Evolutionary conservation across 2,888 invertebrate genomes (phyloP).

Genomic region (Pristionchus maxplancki): DNA sequence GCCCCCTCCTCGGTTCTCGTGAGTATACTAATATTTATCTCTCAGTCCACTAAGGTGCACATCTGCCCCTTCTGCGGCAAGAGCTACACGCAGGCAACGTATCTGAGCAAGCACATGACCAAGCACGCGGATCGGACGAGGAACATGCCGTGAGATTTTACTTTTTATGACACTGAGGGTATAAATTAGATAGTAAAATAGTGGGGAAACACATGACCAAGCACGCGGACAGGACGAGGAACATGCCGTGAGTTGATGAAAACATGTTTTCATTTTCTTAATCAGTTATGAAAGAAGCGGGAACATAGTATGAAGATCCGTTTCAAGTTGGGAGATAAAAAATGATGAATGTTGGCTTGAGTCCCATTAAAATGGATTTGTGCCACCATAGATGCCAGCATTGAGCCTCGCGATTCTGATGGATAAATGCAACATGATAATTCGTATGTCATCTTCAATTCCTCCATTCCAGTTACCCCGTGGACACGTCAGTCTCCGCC

Average conservation of each 20-base stretch:
- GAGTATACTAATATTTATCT: slow-evolving; percentile 19
- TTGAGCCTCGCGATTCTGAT: too few species aligned
- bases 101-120: slow-evolving; percentile 99
- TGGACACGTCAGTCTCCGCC: neutral
- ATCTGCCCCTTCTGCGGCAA: slow-evolving; percentile 99
- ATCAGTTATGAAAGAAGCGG: too few species aligned
- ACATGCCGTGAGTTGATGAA: slow-evolving; percentile 43
- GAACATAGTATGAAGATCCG: too few species aligned
- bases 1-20: neutral
- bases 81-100: slow-evolving; percentile 99
- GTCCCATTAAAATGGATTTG: too few species aligned
- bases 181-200: neutral
- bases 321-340: too few species aligned
- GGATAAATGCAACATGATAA: too few species aligned
- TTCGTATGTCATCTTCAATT: too few species aligned
- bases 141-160: slow-evolving; percentile 52
- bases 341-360: too few species aligned
- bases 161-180: neutral
- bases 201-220: slow-evolving; percentile 98
- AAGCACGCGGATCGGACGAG: slow-evolving; percentile 84
- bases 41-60: slow-evolving; percentile 84
- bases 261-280: too few species aligned
- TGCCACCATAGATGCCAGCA: too few species aligned
- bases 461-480: slow-evolving; percentile 50
- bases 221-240: slow-evolving; percentile 81